phyloP scores from a whole-genome alignment of 2,888 invertebrate species.

The Laspeyria flexula region DNA sequence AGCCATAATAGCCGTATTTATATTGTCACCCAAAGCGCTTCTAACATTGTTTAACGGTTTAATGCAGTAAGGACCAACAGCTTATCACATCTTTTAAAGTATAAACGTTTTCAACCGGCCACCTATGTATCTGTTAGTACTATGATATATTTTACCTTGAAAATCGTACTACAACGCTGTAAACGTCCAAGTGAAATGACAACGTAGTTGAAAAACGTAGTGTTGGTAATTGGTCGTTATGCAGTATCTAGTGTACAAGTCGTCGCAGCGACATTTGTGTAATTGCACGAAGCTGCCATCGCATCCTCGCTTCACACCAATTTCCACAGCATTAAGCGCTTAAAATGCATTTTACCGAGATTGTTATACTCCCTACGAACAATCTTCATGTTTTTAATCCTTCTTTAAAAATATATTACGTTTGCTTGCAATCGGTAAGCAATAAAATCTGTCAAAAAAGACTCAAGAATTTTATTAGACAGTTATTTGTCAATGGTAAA shows the following conservation, averaged over 20 bases:
- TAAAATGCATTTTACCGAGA: slow-evolving; percentile 77
- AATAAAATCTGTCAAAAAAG: too few species aligned
- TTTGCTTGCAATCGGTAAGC: slow-evolving; percentile 25
- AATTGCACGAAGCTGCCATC: slow-evolving; percentile 71
- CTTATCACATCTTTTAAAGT: too few species aligned
- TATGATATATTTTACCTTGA: too few species aligned
- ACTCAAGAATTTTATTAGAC: too few species aligned
- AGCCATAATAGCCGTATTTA: too few species aligned
- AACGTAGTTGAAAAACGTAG: slow-evolving; percentile 21
- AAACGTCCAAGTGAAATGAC: slow-evolving; percentile 14
- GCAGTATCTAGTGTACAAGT: slow-evolving; percentile 43
- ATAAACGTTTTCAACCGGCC: too few species aligned
- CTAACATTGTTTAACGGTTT: too few species aligned
- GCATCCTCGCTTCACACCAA: slow-evolving; percentile 69
- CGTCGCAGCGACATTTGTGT: slow-evolving; percentile 72
- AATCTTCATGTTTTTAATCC: slow-evolving; percentile 65
- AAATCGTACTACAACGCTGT: too few species aligned
- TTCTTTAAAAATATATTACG: slow-evolving; percentile 50
- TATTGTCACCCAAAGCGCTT: too few species aligned
- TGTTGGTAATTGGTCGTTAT: slow-evolving; percentile 25
- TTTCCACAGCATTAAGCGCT: slow-evolving; percentile 78
- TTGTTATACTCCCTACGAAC: slow-evolving; percentile 66
- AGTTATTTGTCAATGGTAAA: too few species aligned
- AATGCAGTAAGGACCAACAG: too few species aligned
- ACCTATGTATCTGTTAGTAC: too few species aligned